These are phyloP conservation scores for Sebastiscus albofasciatus DNA, from an alignment of 2,797 vertebrate genomes.

Conservation along the genomic window DNA sequence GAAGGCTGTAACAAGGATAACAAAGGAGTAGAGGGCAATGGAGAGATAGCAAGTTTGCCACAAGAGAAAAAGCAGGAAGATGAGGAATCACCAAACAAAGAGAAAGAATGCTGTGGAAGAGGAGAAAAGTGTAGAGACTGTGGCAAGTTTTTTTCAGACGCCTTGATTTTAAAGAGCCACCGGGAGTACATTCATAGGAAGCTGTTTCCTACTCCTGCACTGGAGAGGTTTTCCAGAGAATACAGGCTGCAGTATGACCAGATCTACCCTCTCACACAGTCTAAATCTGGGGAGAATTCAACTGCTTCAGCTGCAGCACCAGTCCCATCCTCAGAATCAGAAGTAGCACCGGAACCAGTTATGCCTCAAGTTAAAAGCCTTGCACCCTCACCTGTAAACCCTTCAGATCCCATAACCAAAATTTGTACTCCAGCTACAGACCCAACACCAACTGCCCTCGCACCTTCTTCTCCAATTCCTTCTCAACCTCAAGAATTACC, in stretches of 20 bases:
- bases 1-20: constrained; percentile 28
- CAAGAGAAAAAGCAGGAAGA: constrained; percentile 42
- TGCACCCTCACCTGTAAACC: constrained; percentile 49
- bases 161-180: constrained; percentile 97
- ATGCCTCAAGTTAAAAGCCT: constrained; percentile 79
- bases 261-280: constrained; percentile 89
- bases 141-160: constrained; percentile 95
- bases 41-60: constrained; percentile 11
- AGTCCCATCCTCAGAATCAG: constrained; percentile 79
- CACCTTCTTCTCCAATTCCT: constrained; percentile 43
- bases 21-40: constrained; percentile 17
- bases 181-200: constrained; percentile 95
- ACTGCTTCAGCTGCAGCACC: constrained; percentile 71
- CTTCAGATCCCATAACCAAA: constrained; percentile 50
- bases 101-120: constrained; percentile 63
- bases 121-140: constrained; percentile 91
- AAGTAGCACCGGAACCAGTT: constrained; percentile 77
- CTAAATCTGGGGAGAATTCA: constrained; percentile 82
- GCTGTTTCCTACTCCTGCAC: constrained; percentile 91
- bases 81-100: constrained; percentile 31
- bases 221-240: constrained; percentile 95
- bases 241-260: constrained; percentile 96
- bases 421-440: constrained; percentile 42
- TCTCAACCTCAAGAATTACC: constrained; percentile 49
- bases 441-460: constrained; percentile 14